These are phyloP conservation scores for Nannobrachium achirus DNA, from an alignment of 2,113 vertebrate species.

Conservation along the genomic window DNA sequence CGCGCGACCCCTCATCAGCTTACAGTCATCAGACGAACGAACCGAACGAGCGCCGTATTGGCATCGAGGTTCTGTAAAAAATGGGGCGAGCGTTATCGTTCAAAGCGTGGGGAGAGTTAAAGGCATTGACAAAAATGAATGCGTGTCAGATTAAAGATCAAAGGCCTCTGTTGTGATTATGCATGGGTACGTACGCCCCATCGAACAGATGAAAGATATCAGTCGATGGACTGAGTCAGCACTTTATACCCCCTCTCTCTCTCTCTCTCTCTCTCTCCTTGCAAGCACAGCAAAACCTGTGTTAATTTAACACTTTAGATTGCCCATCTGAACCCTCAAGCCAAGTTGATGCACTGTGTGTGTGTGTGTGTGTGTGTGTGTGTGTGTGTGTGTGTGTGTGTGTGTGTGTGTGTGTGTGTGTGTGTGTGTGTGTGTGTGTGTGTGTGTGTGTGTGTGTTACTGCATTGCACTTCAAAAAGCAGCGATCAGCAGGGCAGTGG, in stretches of 20 bases:
- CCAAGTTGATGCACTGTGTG: no score
- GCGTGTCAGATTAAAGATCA: constrained; percentile 68
- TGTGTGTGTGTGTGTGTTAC: constrained; percentile 46
- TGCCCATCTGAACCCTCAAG: no score
- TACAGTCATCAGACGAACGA: no score
- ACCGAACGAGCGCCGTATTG: no score
- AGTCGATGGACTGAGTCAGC: constrained; percentile 70
- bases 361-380: no score
- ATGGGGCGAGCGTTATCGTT: no score
- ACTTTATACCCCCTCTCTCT: constrained; percentile 58
- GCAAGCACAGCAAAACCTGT: constrained; percentile 3
- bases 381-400: constrained; percentile 3
- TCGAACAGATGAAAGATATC: constrained; percentile 65
- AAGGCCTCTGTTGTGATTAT: constrained; percentile 68
- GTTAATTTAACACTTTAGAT: no score
- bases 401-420: constrained; percentile 17
- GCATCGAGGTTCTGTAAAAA: no score
- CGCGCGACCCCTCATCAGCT: no score
- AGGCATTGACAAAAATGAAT: constrained; percentile 67
- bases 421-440: constrained; percentile 34
- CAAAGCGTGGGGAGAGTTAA: no score
- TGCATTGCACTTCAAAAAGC: constrained; percentile 24
- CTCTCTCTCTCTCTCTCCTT: constrained; percentile 33
- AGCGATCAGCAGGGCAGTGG: no score
- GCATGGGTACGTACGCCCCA: constrained; percentile 63